Base-by-base conservation (phyloP, 2,888 invertebrate genomes). In the Ornithoptera alexandrae region DNA sequence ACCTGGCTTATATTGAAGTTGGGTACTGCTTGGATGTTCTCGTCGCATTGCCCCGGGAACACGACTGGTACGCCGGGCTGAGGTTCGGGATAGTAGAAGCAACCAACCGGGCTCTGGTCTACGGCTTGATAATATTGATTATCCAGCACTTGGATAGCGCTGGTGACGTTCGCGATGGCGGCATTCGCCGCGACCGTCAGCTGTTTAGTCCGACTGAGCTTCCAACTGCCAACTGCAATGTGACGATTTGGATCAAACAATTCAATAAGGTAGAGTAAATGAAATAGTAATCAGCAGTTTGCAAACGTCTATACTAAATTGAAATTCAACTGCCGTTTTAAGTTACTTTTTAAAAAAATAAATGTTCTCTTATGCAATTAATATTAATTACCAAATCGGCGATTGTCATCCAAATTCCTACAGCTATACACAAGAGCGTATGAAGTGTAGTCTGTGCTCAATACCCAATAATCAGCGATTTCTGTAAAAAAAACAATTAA, bases 361-460 rank as follows among this genome's bases (percentile, higher is more conserved):
- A 42, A 42, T 42, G 15, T 46, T 46, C 1, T 4, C 12, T 15
- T 1, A 46, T 4, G 15, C 12, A 15, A 15, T 46, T 46, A 46
- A 46, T 46, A 46, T 46, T 15, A 46, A 1, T 46, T 79, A 90
- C 90, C 85, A 81, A 79, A 77, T 73, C 82, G 80, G 53, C 76
- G 74, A 22, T 87, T 77, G 3, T 68, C 72, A 50, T 74, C 68
- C 17, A 83, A 66, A 68, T 94, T 92, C 2, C 80, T 79, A 76
- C 96, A 96, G 39, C 94, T 93, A 89, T 95, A 95, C 5, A 95
- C 94, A 0, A 95, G 92, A 0, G 95, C 86, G 74, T 94, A 95
- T 46, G 86, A 86, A 0, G 84, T 84, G 79, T 95, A 95, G 79
- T 96, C 95, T 0, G 95, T 95, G 42, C 90, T 93, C n/a, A 95